Conservation (phyloP, 2,797 vertebrate genomes). For the Pelodytes ibericus region DNA sequence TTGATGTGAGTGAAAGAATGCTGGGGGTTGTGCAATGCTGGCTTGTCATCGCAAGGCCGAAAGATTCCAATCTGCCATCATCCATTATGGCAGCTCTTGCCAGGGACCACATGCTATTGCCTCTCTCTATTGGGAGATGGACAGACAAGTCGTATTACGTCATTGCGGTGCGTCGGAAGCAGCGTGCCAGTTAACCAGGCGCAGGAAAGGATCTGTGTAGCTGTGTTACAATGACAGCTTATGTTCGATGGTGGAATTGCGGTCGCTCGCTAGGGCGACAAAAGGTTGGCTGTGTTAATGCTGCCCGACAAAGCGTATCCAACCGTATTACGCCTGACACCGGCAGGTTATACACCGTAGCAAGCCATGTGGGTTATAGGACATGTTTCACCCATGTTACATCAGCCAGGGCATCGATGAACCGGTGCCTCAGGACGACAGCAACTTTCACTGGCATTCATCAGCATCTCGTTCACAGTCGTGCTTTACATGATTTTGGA, state of each 20-base stretch:
- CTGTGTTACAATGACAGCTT: slow-evolving; percentile 58
- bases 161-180: slow-evolving; percentile 21
- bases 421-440: background rate
- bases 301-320: background rate
- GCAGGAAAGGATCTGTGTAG: background rate
- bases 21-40: background rate
- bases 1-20: background rate
- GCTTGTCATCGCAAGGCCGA: slow-evolving; percentile 4
- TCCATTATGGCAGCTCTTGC: background rate
- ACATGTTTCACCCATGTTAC: background rate
- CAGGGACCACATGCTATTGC: background rate
- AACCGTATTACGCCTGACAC: background rate
- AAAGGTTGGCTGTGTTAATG: background rate
- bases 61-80: background rate
- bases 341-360: background rate
- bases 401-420: slow-evolving; percentile 13
- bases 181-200: background rate
- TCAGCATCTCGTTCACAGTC: slow-evolving; percentile 47
- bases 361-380: background rate
- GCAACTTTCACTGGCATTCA: background rate
- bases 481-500: slow-evolving; percentile 65
- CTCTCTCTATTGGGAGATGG: background rate
- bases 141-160: background rate
- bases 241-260: slow-evolving; percentile 68
- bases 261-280: slow-evolving; percentile 59